phyloP scores from a whole-genome alignment of 1,140 invertebrate species.

The Aphelenchoides fujianensis region DNA sequence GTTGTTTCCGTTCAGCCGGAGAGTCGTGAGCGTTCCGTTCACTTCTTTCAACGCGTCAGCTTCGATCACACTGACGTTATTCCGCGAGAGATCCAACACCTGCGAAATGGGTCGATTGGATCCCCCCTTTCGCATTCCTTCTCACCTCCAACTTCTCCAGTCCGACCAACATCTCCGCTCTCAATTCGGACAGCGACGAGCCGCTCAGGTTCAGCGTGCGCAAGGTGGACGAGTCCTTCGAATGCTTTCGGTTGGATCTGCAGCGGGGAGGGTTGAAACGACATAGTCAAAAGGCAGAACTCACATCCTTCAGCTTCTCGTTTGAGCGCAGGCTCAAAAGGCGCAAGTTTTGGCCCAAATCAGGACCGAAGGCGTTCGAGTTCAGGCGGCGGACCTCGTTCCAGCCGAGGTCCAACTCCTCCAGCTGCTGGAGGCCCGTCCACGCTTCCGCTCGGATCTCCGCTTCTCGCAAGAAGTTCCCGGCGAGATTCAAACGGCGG shows the following conservation, averaged over 20 bases:
- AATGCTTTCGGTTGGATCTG: conserved; percentile 18
- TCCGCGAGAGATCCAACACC: conserved; percentile 39
- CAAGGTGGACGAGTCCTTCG: background rate
- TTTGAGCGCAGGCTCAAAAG: conserved; percentile 34
- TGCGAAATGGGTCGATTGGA: conserved; percentile 20
- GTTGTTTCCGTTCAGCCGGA: conserved; percentile 31
- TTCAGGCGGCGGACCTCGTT: conserved; percentile 34
- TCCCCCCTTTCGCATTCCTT: too few relatives aligned
- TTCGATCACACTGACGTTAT: conserved; percentile 39
- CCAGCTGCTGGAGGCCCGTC: conserved; percentile 24
- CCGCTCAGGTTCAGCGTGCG: conserved; percentile 26
- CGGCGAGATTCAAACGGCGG: conserved; percentile 26
- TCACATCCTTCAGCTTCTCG: conserved; percentile 29
- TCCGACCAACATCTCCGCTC: background rate
- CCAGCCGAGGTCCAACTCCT: conserved; percentile 43
- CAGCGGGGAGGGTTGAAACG: too few relatives aligned
- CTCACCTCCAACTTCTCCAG: background rate
- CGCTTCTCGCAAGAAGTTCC: conserved; percentile 38
- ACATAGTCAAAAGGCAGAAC: conserved; percentile 11
- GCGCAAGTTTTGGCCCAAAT: conserved; percentile 12
- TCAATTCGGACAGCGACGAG: conserved; percentile 10
- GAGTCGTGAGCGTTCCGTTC: conserved; percentile 23
- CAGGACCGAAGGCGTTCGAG: conserved; percentile 22
- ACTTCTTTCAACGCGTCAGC: conserved; percentile 17
- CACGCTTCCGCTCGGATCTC: conserved; percentile 29